Evolutionary conservation across 64 coral and sea anemone genomes (phyloP), one percentile per base, ranked within the genome.

Genomic region (Catalaphyllia jardinei): DNA sequence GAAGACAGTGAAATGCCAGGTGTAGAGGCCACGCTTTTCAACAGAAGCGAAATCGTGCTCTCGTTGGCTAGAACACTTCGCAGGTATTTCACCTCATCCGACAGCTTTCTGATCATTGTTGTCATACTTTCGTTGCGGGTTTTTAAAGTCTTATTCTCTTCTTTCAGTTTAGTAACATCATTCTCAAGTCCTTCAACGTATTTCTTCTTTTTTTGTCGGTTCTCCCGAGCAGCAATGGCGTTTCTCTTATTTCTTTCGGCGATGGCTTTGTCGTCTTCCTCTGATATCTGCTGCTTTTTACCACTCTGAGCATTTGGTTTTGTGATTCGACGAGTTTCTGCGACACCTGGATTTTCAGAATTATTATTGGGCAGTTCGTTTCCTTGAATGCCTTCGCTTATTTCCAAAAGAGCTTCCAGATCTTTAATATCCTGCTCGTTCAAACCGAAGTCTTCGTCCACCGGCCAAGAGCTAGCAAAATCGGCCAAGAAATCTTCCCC

Each of bases 171-270:
- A 3, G 14, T 20, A 31, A 86, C 83, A 50, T 90, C 79, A 13
- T 77, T 90, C 60, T 97, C 91, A n/a, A 97, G 82, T 30, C 65
- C 49, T 46, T 97, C 82, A 2, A 97, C 30, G 83, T 97, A 97
- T 51, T 91, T 91, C 71, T 97, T 97, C 79, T 97, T 97, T 82
- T 94, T 97, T 28, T 87, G 30, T n/a, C 95, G 82, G 46, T 97
- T 97, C 33, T 97, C 95, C 24, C 92, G 75, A 28, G 95, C 95
- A 72, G 95, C 95, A 59, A 97, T 90, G 60, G 95, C 95, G 60
- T 97, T 97, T 88, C 84, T 97, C 79, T 62, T 76, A 35, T 90
- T 97, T 54, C 75, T 93, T 52, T 97, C 95, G 3, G 76, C 22
- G 0, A 81, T 60, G 51, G 79, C 84, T 39, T 74, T 73, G n/a